These are phyloP conservation scores for Cosmorhoe ocellata DNA, from an alignment of 2,888 invertebrate species.

Conservation along the genomic window DNA sequence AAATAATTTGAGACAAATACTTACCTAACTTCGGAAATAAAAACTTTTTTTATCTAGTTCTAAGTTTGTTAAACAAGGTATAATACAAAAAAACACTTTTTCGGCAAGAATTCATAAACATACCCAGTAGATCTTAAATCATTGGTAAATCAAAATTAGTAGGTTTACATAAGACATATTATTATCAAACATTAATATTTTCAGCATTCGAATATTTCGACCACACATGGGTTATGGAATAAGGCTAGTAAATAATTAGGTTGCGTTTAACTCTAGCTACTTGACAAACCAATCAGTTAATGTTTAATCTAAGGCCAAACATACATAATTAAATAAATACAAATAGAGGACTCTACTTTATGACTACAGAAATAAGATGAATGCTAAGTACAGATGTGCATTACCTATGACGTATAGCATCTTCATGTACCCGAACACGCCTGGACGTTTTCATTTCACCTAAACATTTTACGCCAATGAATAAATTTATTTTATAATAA, in stretches of 20 bases:
- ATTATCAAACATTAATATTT: too few relatives aligned
- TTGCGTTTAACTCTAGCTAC: slow-evolving; percentile 17
- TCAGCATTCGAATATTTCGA: too few relatives aligned
- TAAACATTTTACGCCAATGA: slow-evolving; percentile 79
- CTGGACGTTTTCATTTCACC: slow-evolving; percentile 81
- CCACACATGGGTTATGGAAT: too few relatives aligned
- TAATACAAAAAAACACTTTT: too few relatives aligned
- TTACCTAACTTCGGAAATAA: too few relatives aligned
- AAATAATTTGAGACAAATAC: too few relatives aligned
- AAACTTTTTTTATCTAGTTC: too few relatives aligned
- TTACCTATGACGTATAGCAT: slow-evolving; percentile 82
- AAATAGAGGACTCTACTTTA: slow-evolving; percentile 32
- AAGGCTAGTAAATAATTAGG: slow-evolving; percentile 1
- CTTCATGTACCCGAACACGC: slow-evolving; percentile 81
- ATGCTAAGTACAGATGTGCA: slow-evolving; percentile 53
- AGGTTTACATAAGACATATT: too few relatives aligned
- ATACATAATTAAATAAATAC: slow-evolving; percentile 18
- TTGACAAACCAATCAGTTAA: slow-evolving; percentile 12
- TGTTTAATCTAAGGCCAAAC: slow-evolving; percentile 27
- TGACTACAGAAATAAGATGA: slow-evolving; percentile 41
- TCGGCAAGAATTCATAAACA: too few relatives aligned
- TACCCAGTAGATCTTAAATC: too few relatives aligned
- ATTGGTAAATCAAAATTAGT: too few relatives aligned
- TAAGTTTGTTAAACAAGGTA: too few relatives aligned
- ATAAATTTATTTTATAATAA: slow-evolving; percentile 34